phyloP scores from a whole-genome alignment of 2,797 vertebrate species.

The Harpagifer antarcticus region DNA sequence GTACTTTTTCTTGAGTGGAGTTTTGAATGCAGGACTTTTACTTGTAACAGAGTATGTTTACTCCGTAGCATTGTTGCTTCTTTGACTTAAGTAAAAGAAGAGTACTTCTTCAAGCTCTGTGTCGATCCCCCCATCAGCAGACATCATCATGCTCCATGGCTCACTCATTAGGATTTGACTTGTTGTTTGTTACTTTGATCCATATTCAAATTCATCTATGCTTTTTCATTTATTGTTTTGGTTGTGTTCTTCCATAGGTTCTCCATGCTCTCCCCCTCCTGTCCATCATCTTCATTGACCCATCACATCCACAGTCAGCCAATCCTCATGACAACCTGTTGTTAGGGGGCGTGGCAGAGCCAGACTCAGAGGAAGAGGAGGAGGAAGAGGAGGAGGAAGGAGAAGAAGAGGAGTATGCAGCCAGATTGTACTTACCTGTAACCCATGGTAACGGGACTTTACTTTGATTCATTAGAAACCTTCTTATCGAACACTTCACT shows the following conservation, averaged over 20 bases:
- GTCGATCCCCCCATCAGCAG: slow-evolving; percentile 6
- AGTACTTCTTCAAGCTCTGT: no score
- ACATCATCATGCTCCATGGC: slow-evolving; percentile 8
- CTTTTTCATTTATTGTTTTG: slow-evolving; percentile 33
- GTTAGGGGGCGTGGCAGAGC: slow-evolving; percentile 65
- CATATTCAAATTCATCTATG: slow-evolving; percentile 47
- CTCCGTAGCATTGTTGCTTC: no score
- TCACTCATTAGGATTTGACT: slow-evolving; percentile 14
- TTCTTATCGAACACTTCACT: background rate
- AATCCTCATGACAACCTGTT: slow-evolving; percentile 69
- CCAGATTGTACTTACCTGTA: slow-evolving; percentile 74
- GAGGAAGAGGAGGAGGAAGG: slow-evolving; percentile 61
- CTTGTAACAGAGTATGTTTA: no score
- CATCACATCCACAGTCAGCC: slow-evolving; percentile 74
- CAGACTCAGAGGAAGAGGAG: slow-evolving; percentile 70
- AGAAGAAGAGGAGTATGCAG: slow-evolving; percentile 71
- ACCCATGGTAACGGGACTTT: slow-evolving; percentile 73
- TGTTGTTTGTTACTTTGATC: slow-evolving; percentile 33
- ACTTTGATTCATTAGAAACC: slow-evolving; percentile 10
- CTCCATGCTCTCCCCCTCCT: slow-evolving; percentile 80
- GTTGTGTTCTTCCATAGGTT: slow-evolving; percentile 71
- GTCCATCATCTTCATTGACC: slow-evolving; percentile 80
- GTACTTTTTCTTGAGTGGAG: no score
- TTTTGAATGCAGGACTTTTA: no score
- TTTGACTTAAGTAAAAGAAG: no score